phyloP scores from a whole-genome alignment of 2,113 vertebrate species.

The Aspidoscelis tigris region DNA sequence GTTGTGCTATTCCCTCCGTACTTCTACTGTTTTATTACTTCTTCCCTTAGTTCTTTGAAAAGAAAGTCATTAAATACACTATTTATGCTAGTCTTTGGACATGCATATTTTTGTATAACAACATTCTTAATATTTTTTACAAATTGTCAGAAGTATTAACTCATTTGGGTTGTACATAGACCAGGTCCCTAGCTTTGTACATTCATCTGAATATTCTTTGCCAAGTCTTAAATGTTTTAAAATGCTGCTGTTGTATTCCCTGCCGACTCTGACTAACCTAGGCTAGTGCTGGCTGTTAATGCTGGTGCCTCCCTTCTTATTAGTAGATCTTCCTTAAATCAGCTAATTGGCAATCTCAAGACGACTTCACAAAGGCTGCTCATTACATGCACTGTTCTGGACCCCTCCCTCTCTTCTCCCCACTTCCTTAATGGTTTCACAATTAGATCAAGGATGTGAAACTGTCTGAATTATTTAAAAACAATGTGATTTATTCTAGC shows the following conservation, averaged over 20 bases:
- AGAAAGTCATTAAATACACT: slow-evolving; percentile 2
- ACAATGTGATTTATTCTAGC: slow-evolving; percentile 8
- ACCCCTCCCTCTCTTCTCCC: slow-evolving; percentile 6
- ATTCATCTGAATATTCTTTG: slow-evolving; percentile 20
- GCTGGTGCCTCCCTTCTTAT: slow-evolving; percentile 55
- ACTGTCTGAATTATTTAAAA: slow-evolving; percentile 28
- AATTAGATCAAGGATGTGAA: slow-evolving; percentile 68
- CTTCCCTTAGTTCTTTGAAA: not conserved
- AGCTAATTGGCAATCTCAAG: slow-evolving; percentile 69
- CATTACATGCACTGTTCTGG: slow-evolving; percentile 45
- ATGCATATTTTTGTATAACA: slow-evolving; percentile 15
- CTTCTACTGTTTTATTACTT: not conserved
- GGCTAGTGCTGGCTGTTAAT: slow-evolving; percentile 53
- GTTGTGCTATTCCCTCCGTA: not conserved
- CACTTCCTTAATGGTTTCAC: slow-evolving; percentile 54
- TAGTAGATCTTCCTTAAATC: slow-evolving; percentile 65
- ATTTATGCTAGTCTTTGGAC: slow-evolving; percentile 10
- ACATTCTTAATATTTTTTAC: slow-evolving; percentile 32
- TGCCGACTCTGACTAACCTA: slow-evolving; percentile 51
- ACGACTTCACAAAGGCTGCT: slow-evolving; percentile 56
- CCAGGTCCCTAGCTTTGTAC: slow-evolving; percentile 8
- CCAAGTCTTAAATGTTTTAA: slow-evolving; percentile 28
- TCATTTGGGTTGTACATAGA: slow-evolving; percentile 22
- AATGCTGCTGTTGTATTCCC: slow-evolving; percentile 51
- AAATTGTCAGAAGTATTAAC: slow-evolving; percentile 5